A percentile compares a stretch with the other conserved stretches of the same genome.
Conservation (phyloP, 2,888 invertebrate species). For the Ochropacha duplaris region DNA sequence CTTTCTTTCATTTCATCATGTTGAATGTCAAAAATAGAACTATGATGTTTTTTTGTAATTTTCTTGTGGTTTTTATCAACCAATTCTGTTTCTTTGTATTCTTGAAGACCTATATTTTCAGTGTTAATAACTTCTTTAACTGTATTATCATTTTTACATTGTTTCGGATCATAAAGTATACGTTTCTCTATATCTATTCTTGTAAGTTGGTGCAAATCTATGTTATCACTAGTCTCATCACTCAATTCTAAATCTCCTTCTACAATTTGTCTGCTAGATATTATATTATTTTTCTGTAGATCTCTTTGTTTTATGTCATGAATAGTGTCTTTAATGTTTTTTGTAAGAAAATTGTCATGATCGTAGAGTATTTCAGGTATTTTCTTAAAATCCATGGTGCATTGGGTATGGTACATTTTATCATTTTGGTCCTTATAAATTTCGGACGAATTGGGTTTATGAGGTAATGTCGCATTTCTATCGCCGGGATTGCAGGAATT, state of each 20-base stretch:
- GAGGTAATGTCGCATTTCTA: background rate
- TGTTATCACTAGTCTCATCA: constrained; percentile 63
- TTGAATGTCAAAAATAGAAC: background rate
- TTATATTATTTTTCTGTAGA: constrained; percentile 10
- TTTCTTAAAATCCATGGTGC: background rate
- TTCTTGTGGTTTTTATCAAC: background rate
- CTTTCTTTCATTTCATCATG: background rate
- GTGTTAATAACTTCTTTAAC: background rate
- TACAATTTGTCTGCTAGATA: constrained; percentile 42
- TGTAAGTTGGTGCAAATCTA: constrained; percentile 16
- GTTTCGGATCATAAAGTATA: background rate
- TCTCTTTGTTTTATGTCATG: background rate
- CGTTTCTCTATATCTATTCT: background rate
- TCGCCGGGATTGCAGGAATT: background rate
- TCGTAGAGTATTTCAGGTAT: background rate
- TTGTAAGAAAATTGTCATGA: background rate
- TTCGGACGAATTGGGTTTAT: background rate
- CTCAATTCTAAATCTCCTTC: constrained; percentile 70
- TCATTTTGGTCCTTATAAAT: background rate
- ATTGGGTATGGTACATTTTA: too few species aligned
- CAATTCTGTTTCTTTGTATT: background rate
- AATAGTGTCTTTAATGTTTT: constrained; percentile 8
- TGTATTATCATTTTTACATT: constrained; percentile 4
- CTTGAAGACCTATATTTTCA: background rate
- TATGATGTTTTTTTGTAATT: background rate